Percentiles rank a stretch among this genome's conserved stretches.
phyloP scores from a whole-genome alignment of 2,113 vertebrate species.

The Dunckerocampus dactyliophorus region DNA sequence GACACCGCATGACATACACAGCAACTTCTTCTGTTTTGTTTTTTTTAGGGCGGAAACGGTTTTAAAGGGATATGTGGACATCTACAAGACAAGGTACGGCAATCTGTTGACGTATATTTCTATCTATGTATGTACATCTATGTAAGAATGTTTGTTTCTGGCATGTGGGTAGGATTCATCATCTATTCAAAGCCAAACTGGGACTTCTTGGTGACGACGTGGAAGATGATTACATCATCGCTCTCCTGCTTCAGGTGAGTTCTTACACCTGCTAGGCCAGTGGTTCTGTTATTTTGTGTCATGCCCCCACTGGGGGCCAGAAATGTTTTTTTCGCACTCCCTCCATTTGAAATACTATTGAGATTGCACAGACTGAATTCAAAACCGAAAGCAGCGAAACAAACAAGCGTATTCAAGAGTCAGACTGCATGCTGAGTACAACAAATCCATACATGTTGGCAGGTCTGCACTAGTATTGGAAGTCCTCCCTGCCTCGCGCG shows the following conservation, averaged over 20 bases:
- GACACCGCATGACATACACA: neutral
- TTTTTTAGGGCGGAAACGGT: constrained; percentile 64
- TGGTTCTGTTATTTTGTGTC: too few species aligned
- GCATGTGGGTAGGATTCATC: constrained; percentile 65
- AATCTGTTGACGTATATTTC: neutral
- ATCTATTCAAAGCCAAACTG: constrained; percentile 77
- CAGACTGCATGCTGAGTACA: too few species aligned
- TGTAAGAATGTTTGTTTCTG: constrained; percentile 9
- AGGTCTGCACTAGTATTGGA: too few species aligned
- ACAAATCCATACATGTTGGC: too few species aligned
- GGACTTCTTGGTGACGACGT: constrained; percentile 72
- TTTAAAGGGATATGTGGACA: constrained; percentile 63
- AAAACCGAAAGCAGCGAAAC: too few species aligned
- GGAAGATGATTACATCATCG: constrained; percentile 68
- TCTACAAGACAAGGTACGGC: constrained; percentile 72
- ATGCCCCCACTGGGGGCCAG: too few species aligned
- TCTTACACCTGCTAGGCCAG: neutral
- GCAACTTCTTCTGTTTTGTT: neutral
- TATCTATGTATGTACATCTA: neutral
- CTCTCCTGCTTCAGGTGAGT: constrained; percentile 75
- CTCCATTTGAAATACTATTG: too few species aligned
- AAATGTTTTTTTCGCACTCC: too few species aligned
- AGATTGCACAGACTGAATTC: too few species aligned
- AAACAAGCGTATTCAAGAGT: too few species aligned
- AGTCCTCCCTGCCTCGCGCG: too few species aligned